Percentiles rank a stretch among this genome's conserved stretches.
Evolutionary conservation across 2,113 vertebrate genomes (phyloP).

Genomic region (Atrichornis clamosus): DNA sequence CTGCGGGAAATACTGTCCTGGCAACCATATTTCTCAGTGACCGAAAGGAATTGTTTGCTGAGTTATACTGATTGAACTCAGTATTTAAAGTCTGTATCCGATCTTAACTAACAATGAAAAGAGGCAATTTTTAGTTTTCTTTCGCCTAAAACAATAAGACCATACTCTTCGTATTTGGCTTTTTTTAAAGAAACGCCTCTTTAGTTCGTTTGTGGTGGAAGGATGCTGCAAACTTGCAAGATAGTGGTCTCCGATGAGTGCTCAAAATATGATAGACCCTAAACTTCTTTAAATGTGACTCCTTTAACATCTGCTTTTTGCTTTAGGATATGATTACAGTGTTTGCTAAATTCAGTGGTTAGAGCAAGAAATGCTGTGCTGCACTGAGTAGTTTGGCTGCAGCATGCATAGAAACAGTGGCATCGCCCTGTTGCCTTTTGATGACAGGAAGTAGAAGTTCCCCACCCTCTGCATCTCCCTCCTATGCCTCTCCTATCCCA

Average conservation of each 20-base stretch:
- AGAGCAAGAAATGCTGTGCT: neutral
- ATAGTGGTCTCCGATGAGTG: neutral
- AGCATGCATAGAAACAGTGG: neutral
- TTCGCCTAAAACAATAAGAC: neutral
- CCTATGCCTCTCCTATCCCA: neutral
- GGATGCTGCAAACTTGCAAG: neutral
- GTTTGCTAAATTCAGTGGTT: neutral
- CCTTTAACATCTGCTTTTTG: neutral
- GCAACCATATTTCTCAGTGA: fast-evolving
- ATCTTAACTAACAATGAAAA: neutral
- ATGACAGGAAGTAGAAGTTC: neutral
- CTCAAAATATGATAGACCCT: neutral
- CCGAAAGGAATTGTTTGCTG: neutral
- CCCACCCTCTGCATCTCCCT: fast-evolving
- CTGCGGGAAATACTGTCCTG: neutral
- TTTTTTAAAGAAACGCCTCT: neutral
- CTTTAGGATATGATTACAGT: neutral
- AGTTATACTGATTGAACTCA: too few relatives aligned
- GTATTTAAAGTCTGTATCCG: neutral
- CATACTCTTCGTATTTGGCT: fast-evolving
- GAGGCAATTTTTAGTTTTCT: neutral
- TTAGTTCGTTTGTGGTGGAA: neutral
- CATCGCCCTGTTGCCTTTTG: fast-evolving
- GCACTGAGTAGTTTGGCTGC: neutral
- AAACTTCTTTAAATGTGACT: neutral